Base-by-base conservation (phyloP, 2,888 invertebrate species). In the Omphaloscelis lunosa region DNA sequence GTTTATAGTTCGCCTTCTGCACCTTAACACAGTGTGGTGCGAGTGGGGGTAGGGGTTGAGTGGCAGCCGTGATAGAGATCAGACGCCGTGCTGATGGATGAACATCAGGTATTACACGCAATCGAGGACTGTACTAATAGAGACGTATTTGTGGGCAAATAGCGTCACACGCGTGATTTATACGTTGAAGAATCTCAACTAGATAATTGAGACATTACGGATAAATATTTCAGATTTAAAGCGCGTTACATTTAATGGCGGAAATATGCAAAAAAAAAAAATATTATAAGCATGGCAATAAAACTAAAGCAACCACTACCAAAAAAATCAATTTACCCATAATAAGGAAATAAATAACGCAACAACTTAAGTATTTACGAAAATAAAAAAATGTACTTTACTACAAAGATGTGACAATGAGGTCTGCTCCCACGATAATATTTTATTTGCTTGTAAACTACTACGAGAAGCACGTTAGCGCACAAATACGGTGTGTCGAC, bases 351-450 rank as follows among this genome's bases (percentile, higher is more conserved):
- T 80, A 68, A 61, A 73, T 41, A 67, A n/a, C 58, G 12, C 62
- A 63, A 67, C 29, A n/a, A 69, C 45, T 39, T 15, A 72, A 66
- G 17, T 75, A 62, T 81, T 80, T 76, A 84, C 34, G 73, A 80
- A 77, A 17, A 56, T 23, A 20, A 20, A 51, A 58, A 68, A 62
- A 45, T 12, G 72, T 63, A 81, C 39, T 77, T 61, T 45, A 68
- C 67, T 73, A 84, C 69, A 63, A 71, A 70, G 48, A 72, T 48
- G 17, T 75, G 61, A 81, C 81, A 67, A 66, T 81, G 83, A 61
- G 83, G 63, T 79, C 53, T 79, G 62, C 80, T 90, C 89, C 66
- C 90, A 88, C 88, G 85, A 79, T 85, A 82, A 80, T 56, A 82
- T 77, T 75, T 80, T 81, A 83, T 80, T 82, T 85, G 73, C 68